Conservation (phyloP, 2,888 invertebrate genomes). For the Amiota minor region DNA sequence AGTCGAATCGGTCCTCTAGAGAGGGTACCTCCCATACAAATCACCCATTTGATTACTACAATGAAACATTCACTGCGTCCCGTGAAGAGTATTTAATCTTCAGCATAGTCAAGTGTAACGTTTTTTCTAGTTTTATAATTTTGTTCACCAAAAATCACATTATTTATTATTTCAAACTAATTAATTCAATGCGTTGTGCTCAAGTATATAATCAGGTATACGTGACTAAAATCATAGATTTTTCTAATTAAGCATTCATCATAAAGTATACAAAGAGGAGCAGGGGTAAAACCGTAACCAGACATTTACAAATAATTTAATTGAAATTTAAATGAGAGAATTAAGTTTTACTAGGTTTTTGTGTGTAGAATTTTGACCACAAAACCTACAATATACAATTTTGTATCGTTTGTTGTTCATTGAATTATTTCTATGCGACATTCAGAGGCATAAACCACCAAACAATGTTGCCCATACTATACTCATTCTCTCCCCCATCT, state of each 20-base stretch:
- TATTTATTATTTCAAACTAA: constrained; percentile 33
- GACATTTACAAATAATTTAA: too few species aligned
- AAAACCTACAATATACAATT: not conserved
- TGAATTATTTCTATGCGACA: not conserved
- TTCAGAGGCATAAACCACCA: not conserved
- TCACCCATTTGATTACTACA: too few species aligned
- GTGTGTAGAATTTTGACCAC: not conserved
- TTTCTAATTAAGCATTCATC: not conserved
- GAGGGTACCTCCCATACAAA: too few species aligned
- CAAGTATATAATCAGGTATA: constrained; percentile 32
- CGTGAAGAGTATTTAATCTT: too few species aligned
- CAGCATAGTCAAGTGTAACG: too few species aligned
- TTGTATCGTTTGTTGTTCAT: not conserved
- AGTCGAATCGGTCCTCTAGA: too few species aligned
- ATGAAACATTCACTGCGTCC: too few species aligned
- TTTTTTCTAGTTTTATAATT: too few species aligned
- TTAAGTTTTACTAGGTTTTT: not conserved
- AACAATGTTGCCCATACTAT: constrained; percentile 14
- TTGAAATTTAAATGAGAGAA: not conserved
- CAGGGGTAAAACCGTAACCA: too few species aligned
- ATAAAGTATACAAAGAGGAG: not conserved
- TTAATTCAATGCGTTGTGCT: constrained; percentile 51
- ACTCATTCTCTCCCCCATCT: not conserved
- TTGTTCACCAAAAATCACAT: too few species aligned
- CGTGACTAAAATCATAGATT: constrained; percentile 53